These are phyloP conservation scores for Barbus barbus DNA, from an alignment of 2,113 vertebrate genomes.

Conservation along the genomic window DNA sequence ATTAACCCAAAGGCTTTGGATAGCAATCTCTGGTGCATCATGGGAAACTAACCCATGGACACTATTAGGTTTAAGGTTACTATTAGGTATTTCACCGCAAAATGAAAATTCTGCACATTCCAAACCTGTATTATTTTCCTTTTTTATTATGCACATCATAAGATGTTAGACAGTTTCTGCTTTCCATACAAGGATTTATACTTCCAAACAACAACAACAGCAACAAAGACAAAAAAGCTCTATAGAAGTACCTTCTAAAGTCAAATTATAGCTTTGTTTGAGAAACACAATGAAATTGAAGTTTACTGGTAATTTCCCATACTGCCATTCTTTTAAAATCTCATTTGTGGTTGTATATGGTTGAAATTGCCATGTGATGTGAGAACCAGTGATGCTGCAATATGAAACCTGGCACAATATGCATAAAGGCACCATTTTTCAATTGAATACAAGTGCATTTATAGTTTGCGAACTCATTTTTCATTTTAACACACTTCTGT, in stretches of 20 bases:
- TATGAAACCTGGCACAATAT: not conserved
- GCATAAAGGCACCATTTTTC: not conserved
- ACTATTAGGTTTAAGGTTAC: not conserved
- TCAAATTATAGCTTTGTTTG: not conserved
- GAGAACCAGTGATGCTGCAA: not conserved
- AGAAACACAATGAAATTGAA: not conserved
- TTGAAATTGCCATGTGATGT: not conserved
- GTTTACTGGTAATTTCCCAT: not conserved
- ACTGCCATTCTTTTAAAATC: not conserved
- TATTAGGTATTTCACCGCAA: not conserved
- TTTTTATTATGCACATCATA: not conserved
- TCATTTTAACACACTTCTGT: no score
- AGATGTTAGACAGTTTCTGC: not conserved
- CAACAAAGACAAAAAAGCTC: not conserved
- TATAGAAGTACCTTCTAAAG: not conserved
- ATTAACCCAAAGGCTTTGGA: not conserved
- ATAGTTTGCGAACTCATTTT: no score
- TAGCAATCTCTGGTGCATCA: not conserved
- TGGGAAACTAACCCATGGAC: not conserved
- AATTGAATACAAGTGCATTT: no score
- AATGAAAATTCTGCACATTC: not conserved
- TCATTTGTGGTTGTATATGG: not conserved
- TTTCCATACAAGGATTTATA: not conserved
- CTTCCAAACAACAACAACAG: not conserved
- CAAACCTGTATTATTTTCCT: not conserved